Evolutionary conservation across 1,140 invertebrate genomes (phyloP), one percentile per base, ranked within the genome.

Genomic region (Phortica variegata): DNA sequence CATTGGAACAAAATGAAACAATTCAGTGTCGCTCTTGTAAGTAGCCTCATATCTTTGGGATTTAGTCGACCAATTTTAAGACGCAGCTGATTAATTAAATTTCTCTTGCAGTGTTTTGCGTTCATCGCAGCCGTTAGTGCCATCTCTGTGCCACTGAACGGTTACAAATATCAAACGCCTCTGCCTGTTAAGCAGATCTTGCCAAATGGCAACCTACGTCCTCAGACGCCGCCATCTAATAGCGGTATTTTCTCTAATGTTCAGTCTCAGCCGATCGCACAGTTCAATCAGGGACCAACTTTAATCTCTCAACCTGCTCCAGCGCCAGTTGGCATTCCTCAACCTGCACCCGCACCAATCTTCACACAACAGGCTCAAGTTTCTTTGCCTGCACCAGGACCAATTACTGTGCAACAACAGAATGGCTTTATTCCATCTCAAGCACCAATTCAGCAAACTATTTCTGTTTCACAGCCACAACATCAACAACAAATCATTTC

Each of bases 111-210:
- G 70, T 66, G 52, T 43, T 40, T 70, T 13, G 57, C 60, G 23
- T 38, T 73, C 3, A 37, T 54, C 3, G 54, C 49, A 16, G 56
- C 56, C 2, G 44, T 21, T 18, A 15, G 16, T 13, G 50, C 50
- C 10, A 10, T 26, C 10, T 6, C 23, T 12, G 63, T 57, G 20
- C 63, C 70, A 12, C 62, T 60, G 47, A n/a, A n/a, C 39, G 70
- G 65, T 43, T 73, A 73, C 43, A 66, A 60, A 19, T 73, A 73
- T 39, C 57, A 63, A 47, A 36, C 39, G n/a, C 58, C 7, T 32
- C 47, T 6, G n/a, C 10, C 20, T 3, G 44, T 26, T 19, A 36
- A 31, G 7, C 32, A 15, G n/a, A 26, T 21, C 16, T 16, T 66
- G 8, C 60, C 58, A 18, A 36, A 53, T 3, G 68, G 56, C 18